A percentile compares a stretch with the other conserved stretches of the same genome.
These are phyloP conservation scores for Anthophora plumipes DNA, from an alignment of 2,888 invertebrate genomes.

Conservation along the genomic window DNA sequence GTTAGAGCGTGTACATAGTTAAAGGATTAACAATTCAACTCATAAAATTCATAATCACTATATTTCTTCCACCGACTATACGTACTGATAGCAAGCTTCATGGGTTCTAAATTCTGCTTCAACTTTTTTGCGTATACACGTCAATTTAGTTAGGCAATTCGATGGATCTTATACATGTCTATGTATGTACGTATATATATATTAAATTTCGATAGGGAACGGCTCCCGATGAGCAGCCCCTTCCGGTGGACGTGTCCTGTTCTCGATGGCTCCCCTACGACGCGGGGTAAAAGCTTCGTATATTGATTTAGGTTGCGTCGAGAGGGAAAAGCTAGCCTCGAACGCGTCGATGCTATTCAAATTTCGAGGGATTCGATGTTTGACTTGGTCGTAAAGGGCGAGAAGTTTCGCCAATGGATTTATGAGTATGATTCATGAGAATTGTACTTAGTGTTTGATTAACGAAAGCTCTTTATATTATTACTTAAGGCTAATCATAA, in stretches of 20 bases:
- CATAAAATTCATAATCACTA: too few relatives aligned
- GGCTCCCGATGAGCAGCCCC: constrained; percentile 34
- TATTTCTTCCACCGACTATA: too few relatives aligned
- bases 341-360: constrained; percentile 68
- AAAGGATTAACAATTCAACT: too few relatives aligned
- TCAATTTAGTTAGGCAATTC: constrained; percentile 26
- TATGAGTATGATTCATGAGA: background rate
- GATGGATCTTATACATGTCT: constrained; percentile 33
- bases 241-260: constrained; percentile 47
- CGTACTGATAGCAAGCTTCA: too few relatives aligned
- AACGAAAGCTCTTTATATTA: background rate
- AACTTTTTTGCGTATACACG: background rate
- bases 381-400: constrained; percentile 30
- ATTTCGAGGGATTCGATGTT: constrained; percentile 67
- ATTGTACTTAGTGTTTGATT: background rate
- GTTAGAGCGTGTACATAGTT: too few relatives aligned
- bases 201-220: constrained; percentile 52
- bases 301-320: constrained; percentile 71
- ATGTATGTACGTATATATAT: constrained; percentile 24
- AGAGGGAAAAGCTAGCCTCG: constrained; percentile 51
- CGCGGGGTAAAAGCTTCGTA: constrained; percentile 61
- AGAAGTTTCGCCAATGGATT: constrained; percentile 40
- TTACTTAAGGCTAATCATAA: too few relatives aligned
- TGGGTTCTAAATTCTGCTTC: background rate
- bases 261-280: constrained; percentile 50